phyloP scores from a whole-genome alignment of 2,888 invertebrate species.

The Acrobasis consociella region DNA sequence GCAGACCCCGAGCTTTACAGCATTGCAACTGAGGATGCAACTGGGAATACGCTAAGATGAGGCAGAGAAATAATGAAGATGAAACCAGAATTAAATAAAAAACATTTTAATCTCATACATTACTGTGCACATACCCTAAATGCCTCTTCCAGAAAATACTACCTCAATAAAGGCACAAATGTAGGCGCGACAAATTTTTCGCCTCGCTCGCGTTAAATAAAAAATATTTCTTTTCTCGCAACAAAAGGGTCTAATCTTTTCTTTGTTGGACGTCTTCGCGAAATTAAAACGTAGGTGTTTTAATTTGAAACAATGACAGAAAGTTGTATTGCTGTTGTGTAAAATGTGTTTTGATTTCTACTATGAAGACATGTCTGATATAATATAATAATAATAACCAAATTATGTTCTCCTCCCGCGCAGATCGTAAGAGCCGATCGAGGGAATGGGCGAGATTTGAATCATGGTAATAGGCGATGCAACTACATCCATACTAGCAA shows the following conservation, averaged over 20 bases:
- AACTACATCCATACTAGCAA: no score
- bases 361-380: no score
- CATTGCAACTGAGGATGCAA: no score
- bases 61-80: no score
- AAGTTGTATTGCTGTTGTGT: not conserved
- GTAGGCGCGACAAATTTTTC: slow-evolving; percentile 50
- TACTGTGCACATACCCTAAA: not conserved
- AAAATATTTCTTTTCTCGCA: slow-evolving; percentile 3
- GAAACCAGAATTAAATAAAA: no score
- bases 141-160: slow-evolving; percentile 7
- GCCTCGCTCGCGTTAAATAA: slow-evolving; percentile 29
- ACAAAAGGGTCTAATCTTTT: slow-evolving; percentile 11
- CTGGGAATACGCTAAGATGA: no score
- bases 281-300: slow-evolving; percentile 18
- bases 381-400: no score
- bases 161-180: slow-evolving; percentile 43
- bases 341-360: not conserved
- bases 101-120: not conserved
- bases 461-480: no score
- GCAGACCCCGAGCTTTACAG: no score
- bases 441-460: no score
- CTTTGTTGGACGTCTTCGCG: slow-evolving; percentile 1
- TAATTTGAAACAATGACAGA: slow-evolving; percentile 3
- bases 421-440: no score
- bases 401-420: no score